Conservation (phyloP, 1,140 invertebrate genomes). For the Temnothorax curvispinosus region DNA sequence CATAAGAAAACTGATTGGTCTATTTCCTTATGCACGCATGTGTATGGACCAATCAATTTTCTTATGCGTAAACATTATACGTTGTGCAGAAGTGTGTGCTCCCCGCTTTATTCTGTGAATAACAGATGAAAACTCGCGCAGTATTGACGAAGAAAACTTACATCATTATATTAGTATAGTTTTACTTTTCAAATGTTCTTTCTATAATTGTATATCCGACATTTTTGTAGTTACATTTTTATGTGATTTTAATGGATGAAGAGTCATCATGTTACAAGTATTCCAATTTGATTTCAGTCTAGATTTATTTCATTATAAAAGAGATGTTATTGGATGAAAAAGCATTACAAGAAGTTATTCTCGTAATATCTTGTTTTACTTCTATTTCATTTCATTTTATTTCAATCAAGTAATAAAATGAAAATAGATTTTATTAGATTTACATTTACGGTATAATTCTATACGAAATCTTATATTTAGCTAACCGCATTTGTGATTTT, state of each 20-base stretch:
- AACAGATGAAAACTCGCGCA: neutral
- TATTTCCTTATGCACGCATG: no score
- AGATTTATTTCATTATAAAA: neutral
- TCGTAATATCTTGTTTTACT: neutral
- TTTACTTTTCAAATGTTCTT: neutral
- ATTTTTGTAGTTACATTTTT: neutral
- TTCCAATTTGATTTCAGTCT: conserved; percentile 22
- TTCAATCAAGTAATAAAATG: neutral
- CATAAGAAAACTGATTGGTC: no score
- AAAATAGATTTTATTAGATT: neutral
- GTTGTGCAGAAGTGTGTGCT: no score
- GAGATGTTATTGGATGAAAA: conserved; percentile 23
- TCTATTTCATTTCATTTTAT: neutral
- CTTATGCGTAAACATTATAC: no score
- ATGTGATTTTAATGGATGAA: neutral
- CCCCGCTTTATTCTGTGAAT: neutral
- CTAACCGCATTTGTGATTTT: neutral
- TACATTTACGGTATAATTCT: neutral
- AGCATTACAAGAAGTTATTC: conserved; percentile 1
- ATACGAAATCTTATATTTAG: neutral
- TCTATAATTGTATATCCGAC: neutral
- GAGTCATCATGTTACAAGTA: neutral
- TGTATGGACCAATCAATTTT: no score
- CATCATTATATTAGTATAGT: neutral
- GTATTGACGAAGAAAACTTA: neutral